phyloP scores from a whole-genome alignment of 2,888 invertebrate species.

The Brenthis hecate region DNA sequence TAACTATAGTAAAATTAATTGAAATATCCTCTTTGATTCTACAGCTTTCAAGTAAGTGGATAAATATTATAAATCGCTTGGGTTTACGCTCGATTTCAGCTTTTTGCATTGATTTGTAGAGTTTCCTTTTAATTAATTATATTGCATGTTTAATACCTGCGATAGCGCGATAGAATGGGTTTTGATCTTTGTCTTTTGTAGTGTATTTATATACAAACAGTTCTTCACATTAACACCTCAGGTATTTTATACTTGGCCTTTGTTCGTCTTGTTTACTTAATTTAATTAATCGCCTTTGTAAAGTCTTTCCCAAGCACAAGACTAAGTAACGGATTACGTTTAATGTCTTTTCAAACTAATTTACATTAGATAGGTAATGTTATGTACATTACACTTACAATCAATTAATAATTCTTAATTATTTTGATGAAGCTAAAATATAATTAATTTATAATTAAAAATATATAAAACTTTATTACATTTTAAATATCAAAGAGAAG shows the following conservation, averaged over 20 bases:
- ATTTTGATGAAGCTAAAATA: background rate
- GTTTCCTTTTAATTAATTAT: conserved; percentile 19
- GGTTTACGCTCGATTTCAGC: conserved; percentile 20
- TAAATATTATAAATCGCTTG: conserved; percentile 24
- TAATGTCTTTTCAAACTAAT: conserved; percentile 17
- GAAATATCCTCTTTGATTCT: conserved; percentile 4
- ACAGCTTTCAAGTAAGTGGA: conserved; percentile 28
- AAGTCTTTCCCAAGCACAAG: conserved; percentile 18
- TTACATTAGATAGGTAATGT: background rate
- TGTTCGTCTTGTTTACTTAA: conserved; percentile 44
- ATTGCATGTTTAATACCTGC: conserved; percentile 27
- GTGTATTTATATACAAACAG: conserved; percentile 13
- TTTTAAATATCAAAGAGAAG: background rate
- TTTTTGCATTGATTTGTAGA: conserved; percentile 16
- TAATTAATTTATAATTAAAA: background rate
- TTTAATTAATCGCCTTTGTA: conserved; percentile 39
- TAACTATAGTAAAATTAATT: background rate
- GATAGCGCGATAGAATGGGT: conserved; percentile 3
- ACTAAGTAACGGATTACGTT: conserved; percentile 22
- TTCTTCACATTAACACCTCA: conserved; percentile 15
- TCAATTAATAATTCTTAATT: background rate
- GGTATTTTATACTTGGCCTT: conserved; percentile 46
- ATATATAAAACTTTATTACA: background rate
- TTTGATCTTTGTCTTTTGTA: conserved; percentile 9
- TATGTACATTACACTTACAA: background rate